A percentile compares a stretch with the other conserved stretches of the same genome.
phyloP scores from a whole-genome alignment of 2,888 invertebrate genomes.

The Dryomyza anilis region DNA sequence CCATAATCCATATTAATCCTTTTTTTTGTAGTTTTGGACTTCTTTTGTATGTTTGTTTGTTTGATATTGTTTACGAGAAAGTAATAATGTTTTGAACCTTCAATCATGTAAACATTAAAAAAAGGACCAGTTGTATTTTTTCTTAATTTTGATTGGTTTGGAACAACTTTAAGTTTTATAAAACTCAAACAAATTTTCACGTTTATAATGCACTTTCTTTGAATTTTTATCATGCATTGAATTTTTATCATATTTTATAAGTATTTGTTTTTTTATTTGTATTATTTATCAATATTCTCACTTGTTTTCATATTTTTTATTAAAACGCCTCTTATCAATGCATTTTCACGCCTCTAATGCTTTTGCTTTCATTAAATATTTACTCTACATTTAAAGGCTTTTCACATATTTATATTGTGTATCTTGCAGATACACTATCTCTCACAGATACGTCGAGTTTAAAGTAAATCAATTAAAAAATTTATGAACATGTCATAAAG shows the following conservation, averaged over 20 bases:
- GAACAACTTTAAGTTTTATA: too few species aligned
- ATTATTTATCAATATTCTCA: neutral
- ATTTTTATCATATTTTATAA: neutral
- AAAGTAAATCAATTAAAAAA: constrained; percentile 16
- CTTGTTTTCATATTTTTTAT: neutral
- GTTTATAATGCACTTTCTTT: neutral
- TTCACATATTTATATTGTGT: neutral
- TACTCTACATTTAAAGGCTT: neutral
- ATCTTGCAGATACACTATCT: constrained; percentile 9
- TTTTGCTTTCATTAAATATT: constrained; percentile 16
- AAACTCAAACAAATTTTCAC: too few species aligned
- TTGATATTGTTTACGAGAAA: too few species aligned
- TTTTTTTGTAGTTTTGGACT: too few species aligned
- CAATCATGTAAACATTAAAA: too few species aligned
- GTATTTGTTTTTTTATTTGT: neutral
- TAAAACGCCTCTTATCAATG: neutral
- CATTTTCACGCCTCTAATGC: neutral
- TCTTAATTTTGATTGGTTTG: too few species aligned
- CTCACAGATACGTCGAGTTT: constrained; percentile 4
- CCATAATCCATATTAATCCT: too few species aligned
- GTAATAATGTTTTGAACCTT: too few species aligned
- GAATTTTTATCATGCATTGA: neutral
- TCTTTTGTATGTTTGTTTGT: too few species aligned
- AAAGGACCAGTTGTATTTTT: too few species aligned
- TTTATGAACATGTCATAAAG: neutral